Conservation (phyloP, 2,797 vertebrate genomes). For the Botia almorhae region DNA sequence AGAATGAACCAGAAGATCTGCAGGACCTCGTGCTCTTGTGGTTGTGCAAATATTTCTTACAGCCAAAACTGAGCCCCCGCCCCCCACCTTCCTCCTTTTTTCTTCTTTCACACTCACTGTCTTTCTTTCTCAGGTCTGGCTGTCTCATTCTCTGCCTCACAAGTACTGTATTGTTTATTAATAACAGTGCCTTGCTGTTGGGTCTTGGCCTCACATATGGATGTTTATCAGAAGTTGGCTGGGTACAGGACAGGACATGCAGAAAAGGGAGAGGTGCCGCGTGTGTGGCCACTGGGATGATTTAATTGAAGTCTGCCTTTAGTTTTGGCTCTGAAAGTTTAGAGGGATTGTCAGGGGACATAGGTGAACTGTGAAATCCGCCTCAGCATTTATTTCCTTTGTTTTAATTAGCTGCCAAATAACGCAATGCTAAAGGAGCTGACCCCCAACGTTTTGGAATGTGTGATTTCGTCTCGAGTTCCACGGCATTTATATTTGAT, state of each 20-base stretch:
- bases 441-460: constrained; percentile 25
- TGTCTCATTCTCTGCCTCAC: constrained; percentile 44
- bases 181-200: constrained; percentile 51
- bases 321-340: constrained; percentile 49
- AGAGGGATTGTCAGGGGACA: constrained; percentile 49
- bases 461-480: constrained; percentile 37
- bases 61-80: constrained; percentile 5
- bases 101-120: constrained; percentile 19
- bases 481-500: constrained; percentile 39
- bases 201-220: constrained; percentile 58
- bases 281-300: constrained; percentile 60
- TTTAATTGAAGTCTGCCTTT: constrained; percentile 56
- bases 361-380: constrained; percentile 43
- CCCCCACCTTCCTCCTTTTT: constrained; percentile 25
- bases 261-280: constrained; percentile 37
- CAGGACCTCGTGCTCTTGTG: constrained; percentile 47
- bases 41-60: constrained; percentile 47
- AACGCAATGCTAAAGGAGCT: constrained; percentile 27
- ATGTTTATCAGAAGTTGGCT: constrained; percentile 61
- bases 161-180: constrained; percentile 57
- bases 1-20: constrained; percentile 53
- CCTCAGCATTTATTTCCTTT: constrained; percentile 33
- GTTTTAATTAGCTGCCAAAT: constrained; percentile 47
- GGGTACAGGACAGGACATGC: constrained; percentile 53
- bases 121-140: constrained; percentile 15